Conservation (phyloP, 2,113 vertebrate genomes). For the Podiceps cristatus region DNA sequence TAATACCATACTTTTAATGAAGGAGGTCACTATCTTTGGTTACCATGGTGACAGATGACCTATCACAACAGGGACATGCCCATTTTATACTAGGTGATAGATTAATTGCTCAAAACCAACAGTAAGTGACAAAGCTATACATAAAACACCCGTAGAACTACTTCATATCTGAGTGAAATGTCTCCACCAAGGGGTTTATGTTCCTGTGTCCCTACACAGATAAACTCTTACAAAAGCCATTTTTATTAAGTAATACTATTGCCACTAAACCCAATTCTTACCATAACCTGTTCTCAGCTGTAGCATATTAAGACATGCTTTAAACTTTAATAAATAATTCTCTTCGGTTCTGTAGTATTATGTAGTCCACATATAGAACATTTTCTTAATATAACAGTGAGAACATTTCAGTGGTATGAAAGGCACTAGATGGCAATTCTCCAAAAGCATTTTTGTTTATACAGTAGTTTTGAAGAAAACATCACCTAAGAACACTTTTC, state of each 20-base stretch:
- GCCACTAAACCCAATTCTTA: background rate
- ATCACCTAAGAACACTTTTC: background rate
- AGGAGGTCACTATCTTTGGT: background rate
- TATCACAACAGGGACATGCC: background rate
- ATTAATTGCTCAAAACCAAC: background rate
- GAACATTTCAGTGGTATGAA: background rate
- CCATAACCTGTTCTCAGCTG: background rate
- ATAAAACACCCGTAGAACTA: background rate
- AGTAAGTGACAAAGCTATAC: background rate
- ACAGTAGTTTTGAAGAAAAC: background rate
- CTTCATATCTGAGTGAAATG: background rate
- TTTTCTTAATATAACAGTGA: background rate
- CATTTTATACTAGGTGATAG: background rate
- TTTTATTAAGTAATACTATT: background rate
- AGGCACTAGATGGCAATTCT: background rate
- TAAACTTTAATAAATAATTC: background rate
- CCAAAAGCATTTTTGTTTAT: background rate
- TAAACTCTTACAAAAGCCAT: background rate
- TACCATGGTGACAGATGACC: background rate
- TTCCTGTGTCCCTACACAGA: background rate
- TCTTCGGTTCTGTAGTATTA: background rate
- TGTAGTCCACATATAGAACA: fast-evolving
- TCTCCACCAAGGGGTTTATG: background rate
- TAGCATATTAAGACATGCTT: background rate
- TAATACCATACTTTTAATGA: background rate